These are phyloP conservation scores for Machimus atricapillus DNA, from an alignment of 2,888 invertebrate species.

Conservation along the genomic window DNA sequence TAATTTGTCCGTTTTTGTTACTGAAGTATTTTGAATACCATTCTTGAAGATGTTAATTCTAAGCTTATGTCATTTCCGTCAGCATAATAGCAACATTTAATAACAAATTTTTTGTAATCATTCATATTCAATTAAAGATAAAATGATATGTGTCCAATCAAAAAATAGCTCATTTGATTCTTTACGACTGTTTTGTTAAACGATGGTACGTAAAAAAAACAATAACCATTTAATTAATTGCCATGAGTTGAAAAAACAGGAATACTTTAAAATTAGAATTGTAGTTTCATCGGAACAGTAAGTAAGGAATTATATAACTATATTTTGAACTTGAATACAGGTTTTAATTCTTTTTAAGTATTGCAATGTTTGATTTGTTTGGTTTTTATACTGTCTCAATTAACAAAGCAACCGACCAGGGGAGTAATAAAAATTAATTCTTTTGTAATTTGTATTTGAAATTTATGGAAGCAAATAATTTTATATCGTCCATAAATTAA, in stretches of 20 bases:
- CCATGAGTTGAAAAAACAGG: neutral
- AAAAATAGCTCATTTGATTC: neutral
- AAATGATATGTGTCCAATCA: neutral
- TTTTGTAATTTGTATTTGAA: neutral
- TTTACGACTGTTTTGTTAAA: neutral
- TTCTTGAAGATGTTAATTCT: neutral
- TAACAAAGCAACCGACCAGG: neutral
- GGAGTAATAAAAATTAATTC: neutral
- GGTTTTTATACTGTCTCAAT: neutral
- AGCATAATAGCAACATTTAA: neutral
- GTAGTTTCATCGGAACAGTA: neutral
- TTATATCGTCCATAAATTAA: neutral
- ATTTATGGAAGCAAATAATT: neutral
- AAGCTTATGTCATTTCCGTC: neutral
- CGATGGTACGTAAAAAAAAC: neutral
- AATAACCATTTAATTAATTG: neutral
- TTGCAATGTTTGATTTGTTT: neutral
- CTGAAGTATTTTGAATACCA: neutral
- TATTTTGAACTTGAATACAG: neutral
- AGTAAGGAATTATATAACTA: neutral
- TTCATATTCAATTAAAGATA: neutral
- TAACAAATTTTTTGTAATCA: neutral
- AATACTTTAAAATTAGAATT: neutral
- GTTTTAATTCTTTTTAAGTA: neutral
- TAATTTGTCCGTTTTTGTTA: neutral